These are phyloP conservation scores for Idaea aversata DNA, from an alignment of 2,888 invertebrate genomes.

Conservation along the genomic window DNA sequence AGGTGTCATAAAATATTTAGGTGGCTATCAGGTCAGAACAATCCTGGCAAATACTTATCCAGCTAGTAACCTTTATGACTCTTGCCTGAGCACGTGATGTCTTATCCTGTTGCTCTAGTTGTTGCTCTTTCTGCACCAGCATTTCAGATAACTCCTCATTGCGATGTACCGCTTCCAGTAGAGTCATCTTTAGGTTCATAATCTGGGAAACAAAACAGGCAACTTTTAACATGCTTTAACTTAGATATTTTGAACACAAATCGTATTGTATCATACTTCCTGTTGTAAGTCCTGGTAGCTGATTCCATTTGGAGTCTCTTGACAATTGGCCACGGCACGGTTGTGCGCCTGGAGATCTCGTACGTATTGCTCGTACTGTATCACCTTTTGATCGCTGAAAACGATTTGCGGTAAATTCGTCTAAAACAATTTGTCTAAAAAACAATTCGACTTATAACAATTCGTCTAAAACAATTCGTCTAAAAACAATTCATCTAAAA, in stretches of 20 bases:
- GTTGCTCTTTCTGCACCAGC: slow-evolving; percentile 77
- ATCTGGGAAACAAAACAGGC: slow-evolving; percentile 44
- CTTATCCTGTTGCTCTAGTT: slow-evolving; percentile 80
- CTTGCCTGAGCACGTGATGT: slow-evolving; percentile 82
- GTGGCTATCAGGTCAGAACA: slow-evolving; percentile 2
- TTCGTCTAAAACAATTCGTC: too few relatives aligned
- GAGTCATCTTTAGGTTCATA: slow-evolving; percentile 64
- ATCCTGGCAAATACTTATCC: slow-evolving; percentile 10
- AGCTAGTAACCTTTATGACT: slow-evolving; percentile 75
- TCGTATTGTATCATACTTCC: slow-evolving; percentile 46
- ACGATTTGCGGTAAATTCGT: too few relatives aligned
- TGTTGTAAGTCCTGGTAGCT: slow-evolving; percentile 65
- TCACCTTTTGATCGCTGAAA: slow-evolving; percentile 70
- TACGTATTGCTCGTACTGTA: slow-evolving; percentile 68
- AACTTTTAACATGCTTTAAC: background rate
- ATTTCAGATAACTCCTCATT: slow-evolving; percentile 73
- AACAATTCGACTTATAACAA: too few relatives aligned
- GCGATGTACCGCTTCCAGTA: slow-evolving; percentile 66
- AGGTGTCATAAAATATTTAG: slow-evolving; percentile 6
- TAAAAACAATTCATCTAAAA: too few relatives aligned
- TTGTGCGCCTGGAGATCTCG: slow-evolving; percentile 58
- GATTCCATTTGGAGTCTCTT: slow-evolving; percentile 50
- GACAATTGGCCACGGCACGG: slow-evolving; percentile 46
- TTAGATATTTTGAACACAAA: background rate
- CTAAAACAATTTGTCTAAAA: too few relatives aligned